Conservation (phyloP, 2,888 invertebrate species). For the Drosophila monieri region DNA sequence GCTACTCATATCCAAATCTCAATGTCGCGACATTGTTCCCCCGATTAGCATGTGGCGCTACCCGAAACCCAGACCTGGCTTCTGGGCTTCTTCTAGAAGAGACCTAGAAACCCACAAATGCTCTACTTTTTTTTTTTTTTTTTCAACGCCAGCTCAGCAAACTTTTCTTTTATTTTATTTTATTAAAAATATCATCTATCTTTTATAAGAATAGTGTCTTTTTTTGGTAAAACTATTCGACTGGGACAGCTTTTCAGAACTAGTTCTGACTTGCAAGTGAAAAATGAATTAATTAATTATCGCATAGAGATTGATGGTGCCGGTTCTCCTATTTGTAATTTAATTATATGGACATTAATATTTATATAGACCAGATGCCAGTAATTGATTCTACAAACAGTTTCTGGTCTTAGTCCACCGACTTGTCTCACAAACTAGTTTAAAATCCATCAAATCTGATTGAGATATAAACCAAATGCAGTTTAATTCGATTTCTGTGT, state of each 20-base stretch:
- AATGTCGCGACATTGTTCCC: conserved; percentile 38
- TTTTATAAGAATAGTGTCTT: neutral
- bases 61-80: neutral
- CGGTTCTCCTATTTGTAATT: conserved; percentile 1
- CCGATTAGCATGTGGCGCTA: conserved; percentile 30
- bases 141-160: conserved; percentile 36
- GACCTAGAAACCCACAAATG: conserved; percentile 42
- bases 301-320: conserved; percentile 1
- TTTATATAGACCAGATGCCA: conserved; percentile 12
- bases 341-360: conserved; percentile 25
- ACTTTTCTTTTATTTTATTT: conserved; percentile 9
- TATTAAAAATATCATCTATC: neutral
- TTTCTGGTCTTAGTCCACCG: neutral
- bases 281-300: conserved; percentile 11
- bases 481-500: neutral
- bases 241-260: neutral
- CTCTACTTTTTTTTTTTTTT: neutral
- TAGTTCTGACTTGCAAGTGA: neutral
- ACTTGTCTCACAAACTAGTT: conserved; percentile 7
- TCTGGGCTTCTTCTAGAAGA: neutral
- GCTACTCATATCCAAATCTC: conserved; percentile 16
- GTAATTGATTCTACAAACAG: conserved; percentile 22
- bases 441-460: neutral
- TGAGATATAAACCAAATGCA: neutral
- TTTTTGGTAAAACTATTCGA: neutral